Conservation (phyloP, 2,797 vertebrate genomes). For the Apogon hyalosoma region DNA sequence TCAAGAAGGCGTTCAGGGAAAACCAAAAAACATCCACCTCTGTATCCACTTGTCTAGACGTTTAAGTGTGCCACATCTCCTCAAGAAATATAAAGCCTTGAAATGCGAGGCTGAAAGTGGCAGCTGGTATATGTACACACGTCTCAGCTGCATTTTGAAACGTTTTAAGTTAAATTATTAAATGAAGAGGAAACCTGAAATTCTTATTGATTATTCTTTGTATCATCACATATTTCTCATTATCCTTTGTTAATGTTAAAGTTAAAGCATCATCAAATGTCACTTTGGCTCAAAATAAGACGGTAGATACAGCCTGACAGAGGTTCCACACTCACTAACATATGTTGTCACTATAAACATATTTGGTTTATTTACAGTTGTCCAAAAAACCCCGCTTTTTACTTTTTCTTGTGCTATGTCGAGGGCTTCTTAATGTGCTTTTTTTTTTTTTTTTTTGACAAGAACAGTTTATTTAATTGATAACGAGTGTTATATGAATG, state of each 20-base stretch:
- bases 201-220: conserved; percentile 22
- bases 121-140: conserved; percentile 19
- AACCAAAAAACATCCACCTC: conserved; percentile 25
- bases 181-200: conserved; percentile 3
- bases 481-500: conserved; percentile 5
- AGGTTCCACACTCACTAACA: conserved; percentile 47
- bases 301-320: conserved; percentile 24
- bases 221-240: conserved; percentile 12
- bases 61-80: conserved; percentile 13
- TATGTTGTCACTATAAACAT: conserved; percentile 57
- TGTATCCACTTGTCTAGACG: neutral
- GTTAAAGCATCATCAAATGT: conserved; percentile 59
- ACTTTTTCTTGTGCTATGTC: conserved; percentile 51
- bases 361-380: conserved; percentile 61
- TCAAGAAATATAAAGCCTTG: neutral
- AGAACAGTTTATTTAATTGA: neutral
- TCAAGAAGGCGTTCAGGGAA: conserved; percentile 47
- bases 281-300: conserved; percentile 50
- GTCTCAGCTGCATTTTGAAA: conserved; percentile 9
- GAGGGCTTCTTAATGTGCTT: conserved; percentile 32
- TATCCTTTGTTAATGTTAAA: conserved; percentile 47
- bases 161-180: neutral
- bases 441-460: neutral
- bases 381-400: conserved; percentile 47
- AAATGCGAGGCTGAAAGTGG: conserved; percentile 13